These are phyloP conservation scores for Sycophila texana DNA, from an alignment of 2,888 invertebrate genomes.

Conservation along the genomic window DNA sequence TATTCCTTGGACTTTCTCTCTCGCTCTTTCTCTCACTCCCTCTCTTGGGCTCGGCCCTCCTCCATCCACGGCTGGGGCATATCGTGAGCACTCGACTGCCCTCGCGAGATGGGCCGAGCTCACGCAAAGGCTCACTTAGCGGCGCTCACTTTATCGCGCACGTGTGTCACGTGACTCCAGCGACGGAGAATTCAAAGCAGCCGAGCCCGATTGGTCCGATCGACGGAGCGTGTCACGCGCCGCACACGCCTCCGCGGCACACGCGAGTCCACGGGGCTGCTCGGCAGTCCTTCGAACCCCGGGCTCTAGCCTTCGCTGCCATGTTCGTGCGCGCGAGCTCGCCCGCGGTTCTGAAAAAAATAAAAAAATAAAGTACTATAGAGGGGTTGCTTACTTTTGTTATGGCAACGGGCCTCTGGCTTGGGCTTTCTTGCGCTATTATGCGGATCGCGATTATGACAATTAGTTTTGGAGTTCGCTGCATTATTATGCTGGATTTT, in stretches of 20 bases:
- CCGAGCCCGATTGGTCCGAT: constrained; percentile 68
- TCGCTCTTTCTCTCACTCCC: neutral
- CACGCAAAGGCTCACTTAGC: constrained; percentile 74
- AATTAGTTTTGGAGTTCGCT: neutral
- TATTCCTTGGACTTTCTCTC: constrained; percentile 24
- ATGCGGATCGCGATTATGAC: neutral
- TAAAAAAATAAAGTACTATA: neutral
- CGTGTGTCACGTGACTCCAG: constrained; percentile 65
- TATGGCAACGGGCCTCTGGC: neutral
- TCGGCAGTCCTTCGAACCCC: neutral
- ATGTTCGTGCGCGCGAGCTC: neutral
- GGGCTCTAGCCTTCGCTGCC: neutral
- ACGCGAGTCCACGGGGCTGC: constrained; percentile 63
- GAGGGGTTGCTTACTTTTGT: constrained; percentile 1
- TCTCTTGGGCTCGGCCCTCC: neutral
- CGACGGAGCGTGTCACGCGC: constrained; percentile 69
- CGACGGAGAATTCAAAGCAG: constrained; percentile 66
- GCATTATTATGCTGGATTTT: too few relatives aligned
- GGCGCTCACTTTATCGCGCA: constrained; percentile 57
- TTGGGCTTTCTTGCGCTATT: neutral
- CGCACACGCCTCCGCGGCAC: constrained; percentile 70
- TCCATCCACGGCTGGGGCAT: neutral
- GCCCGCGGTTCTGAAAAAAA: neutral
- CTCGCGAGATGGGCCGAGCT: constrained; percentile 47
- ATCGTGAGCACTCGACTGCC: neutral